These are phyloP conservation scores for Aethes cnicana DNA, from an alignment of 2,888 invertebrate genomes.

Conservation along the genomic window DNA sequence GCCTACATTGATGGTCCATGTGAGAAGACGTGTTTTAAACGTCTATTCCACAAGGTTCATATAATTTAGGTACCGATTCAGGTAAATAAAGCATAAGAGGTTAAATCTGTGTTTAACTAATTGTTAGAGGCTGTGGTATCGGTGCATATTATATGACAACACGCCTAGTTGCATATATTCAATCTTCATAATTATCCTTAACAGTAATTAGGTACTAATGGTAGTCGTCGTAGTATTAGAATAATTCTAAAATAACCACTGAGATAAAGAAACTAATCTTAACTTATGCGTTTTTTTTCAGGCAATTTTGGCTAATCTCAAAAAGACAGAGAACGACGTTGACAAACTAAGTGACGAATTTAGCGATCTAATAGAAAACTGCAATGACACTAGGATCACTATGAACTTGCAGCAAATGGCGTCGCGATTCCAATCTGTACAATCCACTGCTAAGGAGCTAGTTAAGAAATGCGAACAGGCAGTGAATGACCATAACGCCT, in stretches of 20 bases:
- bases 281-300: slow-evolving; percentile 58
- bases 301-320: slow-evolving; percentile 89
- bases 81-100: neutral
- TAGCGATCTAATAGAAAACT: slow-evolving; percentile 91
- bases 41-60: too few relatives aligned
- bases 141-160: slow-evolving; percentile 47
- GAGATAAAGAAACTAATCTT: neutral
- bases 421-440: slow-evolving; percentile 94
- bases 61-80: neutral
- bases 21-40: too few relatives aligned
- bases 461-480: slow-evolving; percentile 96
- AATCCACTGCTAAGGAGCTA: slow-evolving; percentile 93
- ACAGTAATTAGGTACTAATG: slow-evolving; percentile 58
- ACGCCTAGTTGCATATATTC: slow-evolving; percentile 37
- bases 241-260: slow-evolving; percentile 44
- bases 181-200: slow-evolving; percentile 37
- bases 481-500: slow-evolving; percentile 89
- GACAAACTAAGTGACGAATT: slow-evolving; percentile 93
- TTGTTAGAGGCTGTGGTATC: slow-evolving; percentile 49
- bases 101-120: slow-evolving; percentile 37
- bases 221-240: slow-evolving; percentile 74
- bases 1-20: neutral
- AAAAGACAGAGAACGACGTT: slow-evolving; percentile 92
- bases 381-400: slow-evolving; percentile 92
- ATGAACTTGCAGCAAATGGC: slow-evolving; percentile 94